Conservation (phyloP, 2,113 vertebrate genomes). For the Lophura nycthemera region DNA sequence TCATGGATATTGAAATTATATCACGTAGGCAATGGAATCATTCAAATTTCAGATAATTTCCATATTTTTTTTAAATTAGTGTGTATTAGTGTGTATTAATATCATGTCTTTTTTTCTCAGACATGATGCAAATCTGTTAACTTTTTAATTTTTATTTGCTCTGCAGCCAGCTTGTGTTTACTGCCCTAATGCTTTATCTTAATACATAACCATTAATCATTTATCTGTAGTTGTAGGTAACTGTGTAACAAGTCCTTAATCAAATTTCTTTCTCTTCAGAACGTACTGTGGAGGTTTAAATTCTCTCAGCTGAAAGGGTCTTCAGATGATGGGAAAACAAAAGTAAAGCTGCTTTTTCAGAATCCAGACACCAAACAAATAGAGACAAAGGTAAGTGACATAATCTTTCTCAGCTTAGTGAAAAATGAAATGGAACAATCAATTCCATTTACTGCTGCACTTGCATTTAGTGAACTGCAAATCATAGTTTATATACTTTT, state of each 20-base stretch:
- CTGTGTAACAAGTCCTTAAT: neutral
- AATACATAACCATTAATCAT: neutral
- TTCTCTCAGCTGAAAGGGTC: constrained; percentile 97
- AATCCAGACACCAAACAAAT: constrained; percentile 91
- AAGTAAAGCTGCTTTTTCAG: constrained; percentile 92
- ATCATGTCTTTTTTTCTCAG: neutral
- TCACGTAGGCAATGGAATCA: neutral
- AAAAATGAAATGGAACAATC: neutral
- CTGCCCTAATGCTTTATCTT: neutral
- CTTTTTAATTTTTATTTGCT: neutral
- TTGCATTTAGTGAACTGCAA: neutral
- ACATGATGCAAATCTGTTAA: neutral
- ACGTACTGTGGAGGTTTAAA: constrained; percentile 89
- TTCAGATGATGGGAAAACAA: constrained; percentile 92
- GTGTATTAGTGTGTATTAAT: neutral
- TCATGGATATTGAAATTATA: neutral
- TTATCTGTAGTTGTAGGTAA: neutral
- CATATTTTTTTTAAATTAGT: neutral
- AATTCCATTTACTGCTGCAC: neutral
- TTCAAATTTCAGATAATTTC: neutral
- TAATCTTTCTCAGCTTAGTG: neutral
- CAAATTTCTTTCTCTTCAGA: constrained; percentile 74
- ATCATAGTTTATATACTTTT: neutral
- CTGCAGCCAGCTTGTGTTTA: neutral
- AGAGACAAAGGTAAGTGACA: constrained; percentile 89